These are phyloP conservation scores for Istiophorus platypterus DNA, from an alignment of 2,113 vertebrate species.

Conservation along the genomic window DNA sequence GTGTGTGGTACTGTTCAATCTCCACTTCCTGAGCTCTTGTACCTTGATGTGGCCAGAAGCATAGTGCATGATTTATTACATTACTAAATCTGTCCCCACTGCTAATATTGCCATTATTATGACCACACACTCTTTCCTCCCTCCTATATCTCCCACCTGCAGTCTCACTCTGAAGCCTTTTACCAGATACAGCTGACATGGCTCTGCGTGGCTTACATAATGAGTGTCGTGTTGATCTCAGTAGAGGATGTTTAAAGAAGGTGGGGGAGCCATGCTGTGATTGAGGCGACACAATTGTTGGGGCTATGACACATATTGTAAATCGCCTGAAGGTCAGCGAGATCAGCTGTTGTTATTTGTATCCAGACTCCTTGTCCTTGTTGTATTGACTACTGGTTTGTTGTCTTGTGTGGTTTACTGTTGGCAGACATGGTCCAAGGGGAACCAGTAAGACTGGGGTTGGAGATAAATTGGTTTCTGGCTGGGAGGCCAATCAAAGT, in stretches of 20 bases:
- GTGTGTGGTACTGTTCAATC: conserved; percentile 73
- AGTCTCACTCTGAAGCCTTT: conserved; percentile 49
- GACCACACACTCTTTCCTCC: conserved; percentile 43
- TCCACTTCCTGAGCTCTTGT: conserved; percentile 73
- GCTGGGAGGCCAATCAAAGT: conserved; percentile 75
- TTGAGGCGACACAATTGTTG: conserved; percentile 44
- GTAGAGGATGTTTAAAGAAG: conserved; percentile 48
- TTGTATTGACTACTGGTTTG: conserved; percentile 46
- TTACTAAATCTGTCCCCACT: conserved; percentile 60
- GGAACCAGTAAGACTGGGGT: conserved; percentile 28
- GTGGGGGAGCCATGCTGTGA: not conserved
- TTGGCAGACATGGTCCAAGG: conserved; percentile 9
- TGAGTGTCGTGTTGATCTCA: conserved; percentile 11
- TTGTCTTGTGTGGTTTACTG: conserved; percentile 43
- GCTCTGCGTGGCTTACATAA: conserved; percentile 38
- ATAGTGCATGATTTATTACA: conserved; percentile 77
- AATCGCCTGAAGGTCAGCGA: conserved; percentile 12
- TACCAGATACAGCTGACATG: conserved; percentile 62
- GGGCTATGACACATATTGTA: conserved; percentile 36
- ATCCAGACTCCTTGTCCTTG: conserved; percentile 6
- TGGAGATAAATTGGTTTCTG: conserved; percentile 68
- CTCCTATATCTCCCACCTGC: conserved; percentile 56
- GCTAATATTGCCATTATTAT: conserved; percentile 71
- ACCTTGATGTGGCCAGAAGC: conserved; percentile 80
- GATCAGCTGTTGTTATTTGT: conserved; percentile 45